phyloP scores from a whole-genome alignment of 2,113 vertebrate genomes.

The Pterocles orientalis region DNA sequence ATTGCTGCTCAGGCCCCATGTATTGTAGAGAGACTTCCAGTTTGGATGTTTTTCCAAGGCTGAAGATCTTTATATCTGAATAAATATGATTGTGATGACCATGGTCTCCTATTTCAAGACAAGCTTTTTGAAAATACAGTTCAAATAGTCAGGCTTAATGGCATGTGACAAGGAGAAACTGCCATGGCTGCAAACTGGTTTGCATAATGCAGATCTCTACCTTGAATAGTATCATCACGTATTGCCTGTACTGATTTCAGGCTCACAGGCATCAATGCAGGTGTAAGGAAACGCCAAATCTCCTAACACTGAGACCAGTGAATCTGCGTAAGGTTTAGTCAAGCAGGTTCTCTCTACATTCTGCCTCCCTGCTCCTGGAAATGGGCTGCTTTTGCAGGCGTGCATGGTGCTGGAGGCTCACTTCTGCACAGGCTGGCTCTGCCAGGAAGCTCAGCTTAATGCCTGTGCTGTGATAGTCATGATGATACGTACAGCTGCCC shows the following conservation, averaged over 20 bases:
- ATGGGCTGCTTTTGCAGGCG: neutral
- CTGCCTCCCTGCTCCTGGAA: neutral
- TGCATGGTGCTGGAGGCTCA: neutral
- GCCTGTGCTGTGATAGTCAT: neutral
- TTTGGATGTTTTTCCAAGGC: neutral
- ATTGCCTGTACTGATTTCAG: neutral
- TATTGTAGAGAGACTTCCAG: neutral
- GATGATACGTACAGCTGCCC: accelerated
- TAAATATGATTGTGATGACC: neutral
- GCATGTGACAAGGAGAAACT: neutral
- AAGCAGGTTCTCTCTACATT: neutral
- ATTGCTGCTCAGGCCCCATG: neutral
- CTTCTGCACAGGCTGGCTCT: neutral
- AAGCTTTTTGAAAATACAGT: neutral
- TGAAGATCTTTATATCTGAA: neutral
- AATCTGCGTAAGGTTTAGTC: accelerated
- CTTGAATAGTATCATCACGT: neutral
- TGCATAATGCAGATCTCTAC: neutral
- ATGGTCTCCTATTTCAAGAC: neutral
- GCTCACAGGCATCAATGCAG: neutral
- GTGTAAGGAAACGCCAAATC: neutral
- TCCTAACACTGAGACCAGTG: neutral
- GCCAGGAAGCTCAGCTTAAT: neutral
- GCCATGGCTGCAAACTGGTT: neutral
- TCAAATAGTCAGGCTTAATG: neutral